Evolutionary conservation across 2,888 invertebrate species (phyloP).

Genomic region (Ectemnius continuus): DNA sequence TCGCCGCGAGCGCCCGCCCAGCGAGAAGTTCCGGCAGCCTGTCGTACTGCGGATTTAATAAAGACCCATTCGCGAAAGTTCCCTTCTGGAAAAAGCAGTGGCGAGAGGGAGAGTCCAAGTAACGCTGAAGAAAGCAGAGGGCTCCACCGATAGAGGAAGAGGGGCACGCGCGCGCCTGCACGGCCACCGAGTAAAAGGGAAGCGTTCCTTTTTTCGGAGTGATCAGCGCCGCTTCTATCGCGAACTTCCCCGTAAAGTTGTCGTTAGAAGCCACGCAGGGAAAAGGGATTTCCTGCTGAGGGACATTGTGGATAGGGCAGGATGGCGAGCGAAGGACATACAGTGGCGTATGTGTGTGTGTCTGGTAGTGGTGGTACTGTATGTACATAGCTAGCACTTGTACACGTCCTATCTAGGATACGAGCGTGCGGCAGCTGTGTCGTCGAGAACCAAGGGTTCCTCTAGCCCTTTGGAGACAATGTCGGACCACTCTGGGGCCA

Average conservation of each 20-base stretch:
- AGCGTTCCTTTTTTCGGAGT: conserved; percentile 57
- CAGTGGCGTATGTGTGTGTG: background rate
- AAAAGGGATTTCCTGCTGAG: conserved; percentile 16
- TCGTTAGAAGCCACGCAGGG: conserved; percentile 21
- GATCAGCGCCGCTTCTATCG: conserved; percentile 55
- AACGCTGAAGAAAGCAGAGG: conserved; percentile 4
- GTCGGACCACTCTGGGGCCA: conserved; percentile 33
- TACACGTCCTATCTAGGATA: conserved; percentile 17
- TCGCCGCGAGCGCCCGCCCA: conserved; percentile 9
- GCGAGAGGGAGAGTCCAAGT: background rate
- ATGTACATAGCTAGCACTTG: background rate
- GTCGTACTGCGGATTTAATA: conserved; percentile 63
- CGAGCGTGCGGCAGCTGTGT: conserved; percentile 49
- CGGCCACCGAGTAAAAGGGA: conserved; percentile 12
- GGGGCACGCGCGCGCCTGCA: background rate
- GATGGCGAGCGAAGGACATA: background rate
- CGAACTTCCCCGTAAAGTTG: conserved; percentile 45
- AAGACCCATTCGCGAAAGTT: conserved; percentile 56
- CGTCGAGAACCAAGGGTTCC: conserved; percentile 43
- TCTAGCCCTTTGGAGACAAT: conserved; percentile 57
- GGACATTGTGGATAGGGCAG: background rate
- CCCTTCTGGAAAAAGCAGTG: conserved; percentile 52
- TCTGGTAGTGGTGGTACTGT: background rate
- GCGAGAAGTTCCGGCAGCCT: conserved; percentile 46
- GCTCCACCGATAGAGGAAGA: conserved; percentile 1